Evolutionary conservation across 2,888 invertebrate genomes (phyloP).

Genomic region (Trichopoda pennipes): DNA sequence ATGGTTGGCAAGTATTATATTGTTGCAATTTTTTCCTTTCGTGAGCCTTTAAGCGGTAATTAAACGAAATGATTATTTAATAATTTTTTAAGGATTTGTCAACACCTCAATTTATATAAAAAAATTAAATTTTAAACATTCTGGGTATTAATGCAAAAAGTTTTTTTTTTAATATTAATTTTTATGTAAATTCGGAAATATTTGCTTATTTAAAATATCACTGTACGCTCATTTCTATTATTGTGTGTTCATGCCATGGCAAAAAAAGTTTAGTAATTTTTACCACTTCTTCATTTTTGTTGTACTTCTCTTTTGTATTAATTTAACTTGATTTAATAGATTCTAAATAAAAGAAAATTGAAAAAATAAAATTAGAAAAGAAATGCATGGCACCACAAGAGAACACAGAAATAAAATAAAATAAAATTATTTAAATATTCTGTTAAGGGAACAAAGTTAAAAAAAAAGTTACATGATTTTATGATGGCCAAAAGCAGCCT

Average conservation of each 20-base stretch:
- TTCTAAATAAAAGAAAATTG: slow-evolving; percentile 10
- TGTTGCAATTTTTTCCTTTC: too few species aligned
- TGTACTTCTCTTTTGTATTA: slow-evolving; percentile 24
- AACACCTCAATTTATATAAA: too few species aligned
- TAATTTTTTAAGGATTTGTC: too few species aligned
- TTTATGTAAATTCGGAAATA: background rate
- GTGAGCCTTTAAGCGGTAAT: too few species aligned
- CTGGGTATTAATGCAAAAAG: background rate
- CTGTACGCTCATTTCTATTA: background rate
- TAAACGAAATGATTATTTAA: too few species aligned
- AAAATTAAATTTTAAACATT: background rate
- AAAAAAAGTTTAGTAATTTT: background rate
- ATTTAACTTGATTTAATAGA: slow-evolving; percentile 47
- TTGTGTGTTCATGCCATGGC: background rate
- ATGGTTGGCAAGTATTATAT: too few species aligned
- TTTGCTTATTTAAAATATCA: background rate
- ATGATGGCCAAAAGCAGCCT: slow-evolving; percentile 9
- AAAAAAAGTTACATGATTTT: background rate
- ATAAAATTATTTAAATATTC: background rate
- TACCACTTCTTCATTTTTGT: background rate
- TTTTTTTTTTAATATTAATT: background rate
- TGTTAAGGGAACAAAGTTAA: background rate
- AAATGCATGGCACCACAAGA: background rate
- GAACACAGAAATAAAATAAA: too few species aligned
- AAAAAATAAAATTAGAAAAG: slow-evolving; percentile 4